Conservation (phyloP, 1,140 invertebrate species). For the Magallana angulata region DNA sequence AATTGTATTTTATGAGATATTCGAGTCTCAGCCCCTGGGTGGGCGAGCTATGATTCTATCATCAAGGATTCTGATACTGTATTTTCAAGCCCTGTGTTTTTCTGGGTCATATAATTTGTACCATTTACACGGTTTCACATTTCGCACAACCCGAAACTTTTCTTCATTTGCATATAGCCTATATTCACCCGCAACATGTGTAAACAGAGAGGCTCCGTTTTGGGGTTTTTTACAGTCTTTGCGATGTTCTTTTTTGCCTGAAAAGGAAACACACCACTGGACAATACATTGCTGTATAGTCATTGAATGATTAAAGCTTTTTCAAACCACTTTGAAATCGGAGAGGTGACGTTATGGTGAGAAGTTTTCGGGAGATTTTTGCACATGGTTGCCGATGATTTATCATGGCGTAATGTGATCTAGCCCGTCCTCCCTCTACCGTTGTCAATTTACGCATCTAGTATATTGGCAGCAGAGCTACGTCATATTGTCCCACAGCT, state of each 20-base stretch:
- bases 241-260: neutral
- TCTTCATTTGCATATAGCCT: conserved; percentile 19
- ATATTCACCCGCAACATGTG: neutral
- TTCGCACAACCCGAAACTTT: neutral
- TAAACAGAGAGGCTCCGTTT: neutral
- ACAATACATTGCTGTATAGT: neutral
- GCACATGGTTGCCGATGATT: conserved; percentile 20
- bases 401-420: neutral
- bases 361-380: conserved; percentile 5
- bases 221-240: neutral
- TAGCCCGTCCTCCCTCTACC: neutral
- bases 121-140: conserved; percentile 44
- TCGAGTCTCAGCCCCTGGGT: conserved; percentile 39
- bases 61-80: conserved; percentile 42
- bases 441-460: neutral
- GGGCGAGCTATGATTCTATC: conserved; percentile 48
- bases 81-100: conserved; percentile 47
- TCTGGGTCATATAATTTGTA: conserved; percentile 39
- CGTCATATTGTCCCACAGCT: neutral
- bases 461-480: neutral
- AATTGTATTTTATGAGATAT: conserved; percentile 45
- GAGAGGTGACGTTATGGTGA: conserved; percentile 21
- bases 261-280: neutral
- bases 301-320: neutral
- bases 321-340: neutral